phyloP scores from a whole-genome alignment of 1,140 invertebrate species.

The Sitodiplosis mosellana region DNA sequence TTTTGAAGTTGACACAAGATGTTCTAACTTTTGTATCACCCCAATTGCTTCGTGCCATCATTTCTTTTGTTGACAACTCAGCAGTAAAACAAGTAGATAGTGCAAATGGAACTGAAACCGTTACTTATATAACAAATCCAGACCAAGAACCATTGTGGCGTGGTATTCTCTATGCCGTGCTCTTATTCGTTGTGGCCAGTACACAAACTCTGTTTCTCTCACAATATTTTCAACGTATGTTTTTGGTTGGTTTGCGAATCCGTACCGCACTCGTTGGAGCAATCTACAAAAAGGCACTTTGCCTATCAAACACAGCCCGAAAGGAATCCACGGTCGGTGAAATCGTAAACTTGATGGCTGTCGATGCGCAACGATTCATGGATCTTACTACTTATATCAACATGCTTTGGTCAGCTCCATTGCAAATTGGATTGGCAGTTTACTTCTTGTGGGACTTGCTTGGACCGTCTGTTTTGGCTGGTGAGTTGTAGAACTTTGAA shows the following conservation, averaged over 20 bases:
- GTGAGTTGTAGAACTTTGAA: slow-evolving; percentile 1
- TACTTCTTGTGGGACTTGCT: slow-evolving; percentile 34
- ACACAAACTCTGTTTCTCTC: slow-evolving; percentile 74
- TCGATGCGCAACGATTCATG: slow-evolving; percentile 53
- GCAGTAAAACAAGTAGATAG: slow-evolving; percentile 34
- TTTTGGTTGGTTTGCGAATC: slow-evolving; percentile 76
- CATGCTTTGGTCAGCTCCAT: slow-evolving; percentile 23
- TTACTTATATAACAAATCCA: no score
- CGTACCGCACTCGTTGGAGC: slow-evolving; percentile 80
- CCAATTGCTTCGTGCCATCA: slow-evolving; percentile 40
- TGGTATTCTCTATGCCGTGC: slow-evolving; percentile 52
- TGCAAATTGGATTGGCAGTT: slow-evolving; percentile 33
- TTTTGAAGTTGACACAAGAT: slow-evolving; percentile 67
- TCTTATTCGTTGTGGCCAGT: slow-evolving; percentile 61
- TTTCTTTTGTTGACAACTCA: slow-evolving; percentile 33
- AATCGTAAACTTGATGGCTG: slow-evolving; percentile 83
- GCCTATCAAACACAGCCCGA: slow-evolving; percentile 56
- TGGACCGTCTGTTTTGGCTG: slow-evolving; percentile 31
- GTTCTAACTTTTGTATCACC: slow-evolving; percentile 57
- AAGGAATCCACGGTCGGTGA: slow-evolving; percentile 78
- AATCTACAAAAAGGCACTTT: slow-evolving; percentile 78
- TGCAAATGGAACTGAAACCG: no score
- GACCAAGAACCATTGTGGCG: slow-evolving; percentile 32
- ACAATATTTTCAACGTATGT: slow-evolving; percentile 83
- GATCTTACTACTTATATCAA: slow-evolving; percentile 58